phyloP scores from a whole-genome alignment of 2,888 invertebrate species.

The Axea sp. region DNA sequence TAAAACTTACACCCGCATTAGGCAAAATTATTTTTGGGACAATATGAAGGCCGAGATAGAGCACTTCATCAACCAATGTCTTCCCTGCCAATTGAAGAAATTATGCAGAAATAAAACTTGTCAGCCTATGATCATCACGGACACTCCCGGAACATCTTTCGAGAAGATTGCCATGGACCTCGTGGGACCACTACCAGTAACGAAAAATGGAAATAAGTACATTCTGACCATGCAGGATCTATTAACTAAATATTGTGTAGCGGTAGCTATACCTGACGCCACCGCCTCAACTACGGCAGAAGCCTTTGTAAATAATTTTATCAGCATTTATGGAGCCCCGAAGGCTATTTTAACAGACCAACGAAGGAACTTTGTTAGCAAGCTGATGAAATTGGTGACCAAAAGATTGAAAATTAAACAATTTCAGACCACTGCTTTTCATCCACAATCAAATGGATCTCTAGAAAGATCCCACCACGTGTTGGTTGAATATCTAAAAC shows the following conservation, averaged over 20 bases:
- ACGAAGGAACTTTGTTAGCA: neutral
- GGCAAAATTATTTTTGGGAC: neutral
- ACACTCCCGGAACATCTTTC: neutral
- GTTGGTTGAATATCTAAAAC: neutral
- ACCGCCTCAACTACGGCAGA: neutral
- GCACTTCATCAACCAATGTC: too few relatives aligned
- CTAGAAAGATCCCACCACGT: neutral
- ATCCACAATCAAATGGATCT: neutral
- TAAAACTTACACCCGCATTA: neutral
- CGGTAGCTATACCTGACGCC: neutral
- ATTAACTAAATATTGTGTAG: neutral
- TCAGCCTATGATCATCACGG: neutral
- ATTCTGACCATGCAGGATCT: neutral
- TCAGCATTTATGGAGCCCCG: neutral
- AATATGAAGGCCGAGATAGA: neutral
- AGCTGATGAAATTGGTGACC: neutral
- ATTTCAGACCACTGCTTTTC: too few relatives aligned
- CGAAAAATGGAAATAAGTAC: neutral
- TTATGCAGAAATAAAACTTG: too few relatives aligned
- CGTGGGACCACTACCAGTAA: neutral
- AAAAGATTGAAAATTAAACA: too few relatives aligned
- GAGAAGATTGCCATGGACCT: neutral
- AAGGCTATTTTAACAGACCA: neutral
- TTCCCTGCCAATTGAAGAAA: too few relatives aligned
- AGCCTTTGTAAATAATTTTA: constrained; percentile 1